Evolutionary conservation across 2,113 vertebrate species (phyloP), one percentile per base, ranked within the genome.

Genomic region (Beaufortia kweichowensis): DNA sequence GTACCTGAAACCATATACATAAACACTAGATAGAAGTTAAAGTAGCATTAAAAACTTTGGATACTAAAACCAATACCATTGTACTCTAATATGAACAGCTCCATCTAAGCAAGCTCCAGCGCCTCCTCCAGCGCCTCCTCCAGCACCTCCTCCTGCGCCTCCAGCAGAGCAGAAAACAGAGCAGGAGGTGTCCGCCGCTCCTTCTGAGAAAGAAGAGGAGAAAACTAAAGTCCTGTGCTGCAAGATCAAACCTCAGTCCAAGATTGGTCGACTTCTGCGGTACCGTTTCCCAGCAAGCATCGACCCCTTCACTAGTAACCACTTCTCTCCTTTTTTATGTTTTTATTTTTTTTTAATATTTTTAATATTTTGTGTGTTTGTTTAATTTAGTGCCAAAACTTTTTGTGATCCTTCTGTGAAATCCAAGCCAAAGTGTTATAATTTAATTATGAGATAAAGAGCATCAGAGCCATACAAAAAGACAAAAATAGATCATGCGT

Each of bases 261-360:
- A 92, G 89, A 75, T 92, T 21, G 35, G 39, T 29, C 85, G 15
- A 9, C 86, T 92, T 86, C 82, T 86, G 66, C 91, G 72, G 56
- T 93, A 85, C 84, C 86, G 6, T 68, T 94, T 98, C 84, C 96
- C 97, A 31, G 86, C 93, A 87, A 99, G 96, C 91, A 98, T 99
- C 2, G 96, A 98, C 87, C 96, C 96, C 0, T 93, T 96, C 67
- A 97, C 96, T 87, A 96, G 97, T 99, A 88, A 96, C 96, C 55
- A 5, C 21, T 68, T 39, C 48, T 56, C 31, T 24, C 31, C 31
- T 31, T 33, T 41, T 53, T 9, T 21, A 43, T 26, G 23, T 24
- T 41, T 24, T 11, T 19, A 28, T 41, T 72, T 53, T 23, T n/a
- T 6, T 57, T 19, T 29, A 63, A 2, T 35, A 35, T n/a, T n/a